Conservation (phyloP, 2,888 invertebrate species). For the Cantharis flavilabris region DNA sequence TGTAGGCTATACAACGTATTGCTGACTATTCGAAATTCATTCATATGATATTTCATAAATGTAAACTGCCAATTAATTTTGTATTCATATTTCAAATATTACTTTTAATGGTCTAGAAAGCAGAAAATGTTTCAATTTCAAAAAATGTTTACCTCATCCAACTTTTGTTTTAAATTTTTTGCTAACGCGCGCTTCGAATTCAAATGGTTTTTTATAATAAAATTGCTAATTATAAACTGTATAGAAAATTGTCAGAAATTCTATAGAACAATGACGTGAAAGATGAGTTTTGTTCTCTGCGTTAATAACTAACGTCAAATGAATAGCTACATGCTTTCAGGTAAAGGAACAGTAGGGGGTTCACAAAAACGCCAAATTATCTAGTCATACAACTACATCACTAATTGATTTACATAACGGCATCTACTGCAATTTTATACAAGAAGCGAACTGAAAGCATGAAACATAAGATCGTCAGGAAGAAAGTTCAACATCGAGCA, state of each 20-base stretch:
- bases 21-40: background rate
- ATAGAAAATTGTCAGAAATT: background rate
- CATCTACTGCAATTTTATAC: background rate
- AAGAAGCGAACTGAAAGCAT: background rate
- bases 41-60: background rate
- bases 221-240: background rate
- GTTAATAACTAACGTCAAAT: background rate
- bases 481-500: background rate
- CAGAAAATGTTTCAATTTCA: background rate
- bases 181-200: background rate
- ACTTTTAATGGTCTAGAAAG: background rate
- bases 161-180: background rate
- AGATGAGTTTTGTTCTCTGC: background rate
- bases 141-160: background rate
- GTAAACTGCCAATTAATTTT: background rate
- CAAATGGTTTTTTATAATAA: background rate
- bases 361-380: background rate
- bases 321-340: background rate
- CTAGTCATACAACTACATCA: background rate
- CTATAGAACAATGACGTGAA: background rate
- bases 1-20: no score
- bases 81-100: background rate
- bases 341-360: background rate
- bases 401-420: background rate
- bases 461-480: background rate